phyloP scores from a whole-genome alignment of 2,888 invertebrate genomes.

The Netelia inedita region DNA sequence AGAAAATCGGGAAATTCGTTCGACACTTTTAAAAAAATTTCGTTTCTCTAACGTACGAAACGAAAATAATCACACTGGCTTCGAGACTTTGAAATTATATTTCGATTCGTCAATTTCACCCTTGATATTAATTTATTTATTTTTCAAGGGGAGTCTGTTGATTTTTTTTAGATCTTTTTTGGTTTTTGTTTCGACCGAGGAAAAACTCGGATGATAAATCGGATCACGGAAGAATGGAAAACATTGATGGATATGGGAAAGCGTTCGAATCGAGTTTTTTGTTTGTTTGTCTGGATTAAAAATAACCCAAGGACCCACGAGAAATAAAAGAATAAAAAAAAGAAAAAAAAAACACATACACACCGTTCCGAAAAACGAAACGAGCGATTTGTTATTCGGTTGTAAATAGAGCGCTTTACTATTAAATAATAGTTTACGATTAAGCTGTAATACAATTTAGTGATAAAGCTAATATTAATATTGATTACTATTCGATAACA shows the following conservation, averaged over 20 bases:
- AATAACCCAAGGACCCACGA: not conserved
- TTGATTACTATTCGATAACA: constrained; percentile 80
- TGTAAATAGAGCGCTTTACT: constrained; percentile 83
- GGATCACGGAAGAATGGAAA: not conserved
- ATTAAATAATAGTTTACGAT: constrained; percentile 67
- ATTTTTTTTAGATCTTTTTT: not conserved
- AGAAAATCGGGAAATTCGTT: not conserved
- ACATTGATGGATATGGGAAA: not conserved
- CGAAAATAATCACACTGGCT: not conserved
- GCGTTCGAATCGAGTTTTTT: not conserved
- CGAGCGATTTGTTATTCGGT: constrained; percentile 80
- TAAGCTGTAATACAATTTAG: constrained; percentile 77
- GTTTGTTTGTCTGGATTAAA: not conserved
- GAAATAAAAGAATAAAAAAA: not conserved
- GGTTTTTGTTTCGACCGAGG: not conserved
- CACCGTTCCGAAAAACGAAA: constrained; percentile 67
- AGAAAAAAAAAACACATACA: constrained; percentile 18
- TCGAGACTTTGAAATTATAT: not conserved
- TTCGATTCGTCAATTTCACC: not conserved
- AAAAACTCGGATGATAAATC: not conserved
- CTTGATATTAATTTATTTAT: not conserved
- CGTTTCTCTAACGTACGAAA: not conserved
- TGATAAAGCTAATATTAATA: constrained; percentile 80
- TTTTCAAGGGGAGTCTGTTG: not conserved
- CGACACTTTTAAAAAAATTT: not conserved